Base-by-base conservation (phyloP, 2,797 vertebrate genomes). In the Furcifer pardalis region DNA sequence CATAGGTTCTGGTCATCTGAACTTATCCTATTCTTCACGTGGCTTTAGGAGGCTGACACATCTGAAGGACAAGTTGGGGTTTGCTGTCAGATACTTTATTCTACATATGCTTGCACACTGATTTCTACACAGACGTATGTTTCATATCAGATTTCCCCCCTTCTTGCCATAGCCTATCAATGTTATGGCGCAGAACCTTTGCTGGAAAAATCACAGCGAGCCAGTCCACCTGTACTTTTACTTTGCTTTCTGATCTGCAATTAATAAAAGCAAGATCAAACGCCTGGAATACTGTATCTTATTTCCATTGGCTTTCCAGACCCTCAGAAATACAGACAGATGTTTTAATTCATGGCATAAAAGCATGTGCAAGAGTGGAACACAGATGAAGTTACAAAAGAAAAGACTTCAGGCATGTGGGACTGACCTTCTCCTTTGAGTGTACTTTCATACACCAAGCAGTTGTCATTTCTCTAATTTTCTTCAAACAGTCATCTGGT, bases 261-360 rank as follows among this genome's bases (percentile, higher is more conserved):
- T 90, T 91, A 83, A 87, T 84, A 79, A 88, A 87, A 62, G n/a
- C 62, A 32, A 35, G 76, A 82, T 60, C 3, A 27, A 91, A 88
- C 82, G 65, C 83, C 0, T 81, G 40, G 81, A 87, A 80, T 88
- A 32, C 2, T 82, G 49, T 1, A 0, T 85, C 42, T 90, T 37
- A 17, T 84, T 92, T 87, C 79, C 63, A 84, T 83, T 89, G 87
- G 30, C 69, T 90, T 32, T 81, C 79, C 75, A 86, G 30, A 63
- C 78, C 86, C 85, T 88, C 76, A 77, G 80, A 90, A 93, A 91
- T 87, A 35, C n/a, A 25, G 72, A 79, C 84, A 91, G 84, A 88
- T 89, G 81, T 90, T 92, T 92, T 81, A 68, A 79, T 89, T 93
- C 86, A 81, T n/a, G 78, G n/a, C 12, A 76, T 84, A 88, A 85